A percentile compares a stretch with the other conserved stretches of the same genome.
Evolutionary conservation across 1,140 invertebrate species (phyloP).

Genomic region (Chrysoperla carnea): DNA sequence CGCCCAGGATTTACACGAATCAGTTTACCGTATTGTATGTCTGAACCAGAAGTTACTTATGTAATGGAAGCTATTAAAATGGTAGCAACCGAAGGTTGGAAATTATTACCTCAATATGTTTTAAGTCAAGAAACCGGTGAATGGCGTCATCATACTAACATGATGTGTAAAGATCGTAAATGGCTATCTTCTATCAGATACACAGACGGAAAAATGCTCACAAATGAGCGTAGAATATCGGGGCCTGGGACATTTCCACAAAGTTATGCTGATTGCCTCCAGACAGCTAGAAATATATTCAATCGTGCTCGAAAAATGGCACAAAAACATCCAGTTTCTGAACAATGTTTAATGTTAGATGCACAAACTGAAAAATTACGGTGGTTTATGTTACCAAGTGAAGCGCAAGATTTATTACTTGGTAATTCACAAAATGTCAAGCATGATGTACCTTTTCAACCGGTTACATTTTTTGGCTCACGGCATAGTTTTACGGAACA

Average conservation of each 20-base stretch:
- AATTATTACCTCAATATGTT: constrained; percentile 71
- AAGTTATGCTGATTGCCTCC: constrained; percentile 54
- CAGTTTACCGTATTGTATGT: constrained; percentile 73
- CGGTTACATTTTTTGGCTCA: constrained; percentile 20
- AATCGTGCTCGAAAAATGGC: constrained; percentile 59
- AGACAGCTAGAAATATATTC: constrained; percentile 61
- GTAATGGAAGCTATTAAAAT: constrained; percentile 71
- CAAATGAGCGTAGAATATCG: constrained; percentile 46
- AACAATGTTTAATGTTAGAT: constrained; percentile 50
- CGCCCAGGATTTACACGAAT: constrained; percentile 75
- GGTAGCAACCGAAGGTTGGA: constrained; percentile 79
- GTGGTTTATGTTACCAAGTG: constrained; percentile 73
- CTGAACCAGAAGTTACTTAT: constrained; percentile 61
- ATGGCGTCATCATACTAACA: constrained; percentile 71
- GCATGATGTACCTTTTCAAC: constrained; percentile 55
- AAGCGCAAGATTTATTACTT: constrained; percentile 52
- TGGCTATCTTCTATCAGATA: constrained; percentile 68
- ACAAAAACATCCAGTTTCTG: constrained; percentile 48
- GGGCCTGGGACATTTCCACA: constrained; percentile 49
- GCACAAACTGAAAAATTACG: constrained; percentile 45
- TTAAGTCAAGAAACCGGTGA: constrained; percentile 76
- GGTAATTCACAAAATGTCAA: constrained; percentile 56
- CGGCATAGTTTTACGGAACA: constrained; percentile 8
- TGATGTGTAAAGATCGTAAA: constrained; percentile 61
- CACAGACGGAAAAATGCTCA: constrained; percentile 53